Evolutionary conservation across 2,888 invertebrate genomes (phyloP).

Genomic region (Epinotia demarniana): DNA sequence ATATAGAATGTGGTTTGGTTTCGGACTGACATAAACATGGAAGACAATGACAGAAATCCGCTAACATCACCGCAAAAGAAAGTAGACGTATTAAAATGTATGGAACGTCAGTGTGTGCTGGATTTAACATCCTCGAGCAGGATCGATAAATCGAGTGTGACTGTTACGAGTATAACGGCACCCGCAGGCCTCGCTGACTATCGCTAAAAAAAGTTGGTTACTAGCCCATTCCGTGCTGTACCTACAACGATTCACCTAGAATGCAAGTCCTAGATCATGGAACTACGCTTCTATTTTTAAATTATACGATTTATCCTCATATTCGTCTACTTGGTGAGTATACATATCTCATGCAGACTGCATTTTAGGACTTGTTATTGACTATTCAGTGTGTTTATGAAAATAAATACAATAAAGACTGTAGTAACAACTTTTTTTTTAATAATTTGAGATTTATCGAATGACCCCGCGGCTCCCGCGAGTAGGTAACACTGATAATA

Average conservation of each 20-base stretch:
- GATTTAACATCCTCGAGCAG: slow-evolving; percentile 30
- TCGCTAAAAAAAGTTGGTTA: slow-evolving; percentile 45
- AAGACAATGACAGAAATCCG: slow-evolving; percentile 37
- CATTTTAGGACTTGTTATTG: background rate
- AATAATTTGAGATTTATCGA: no score
- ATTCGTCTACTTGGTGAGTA: background rate
- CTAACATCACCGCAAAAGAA: slow-evolving; percentile 23
- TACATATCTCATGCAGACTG: background rate
- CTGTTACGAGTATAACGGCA: slow-evolving; percentile 32
- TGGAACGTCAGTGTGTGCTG: slow-evolving; percentile 19
- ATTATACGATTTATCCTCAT: background rate
- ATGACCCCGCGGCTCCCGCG: background rate
- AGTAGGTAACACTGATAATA: background rate
- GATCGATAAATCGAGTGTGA: slow-evolving; percentile 35
- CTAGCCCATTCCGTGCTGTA: slow-evolving; percentile 30
- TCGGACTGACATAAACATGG: slow-evolving; percentile 23
- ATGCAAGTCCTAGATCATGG: slow-evolving; percentile 34
- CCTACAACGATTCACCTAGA: slow-evolving; percentile 36
- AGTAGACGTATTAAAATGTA: slow-evolving; percentile 15
- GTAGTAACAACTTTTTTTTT: background rate
- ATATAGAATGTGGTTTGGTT: slow-evolving; percentile 27
- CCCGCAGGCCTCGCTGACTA: slow-evolving; percentile 23
- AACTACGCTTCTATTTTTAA: slow-evolving; percentile 10
- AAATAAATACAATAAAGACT: background rate
- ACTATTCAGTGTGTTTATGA: background rate